Conservation (phyloP, 2,797 vertebrate genomes). For the Cryptoprocta ferox region DNA sequence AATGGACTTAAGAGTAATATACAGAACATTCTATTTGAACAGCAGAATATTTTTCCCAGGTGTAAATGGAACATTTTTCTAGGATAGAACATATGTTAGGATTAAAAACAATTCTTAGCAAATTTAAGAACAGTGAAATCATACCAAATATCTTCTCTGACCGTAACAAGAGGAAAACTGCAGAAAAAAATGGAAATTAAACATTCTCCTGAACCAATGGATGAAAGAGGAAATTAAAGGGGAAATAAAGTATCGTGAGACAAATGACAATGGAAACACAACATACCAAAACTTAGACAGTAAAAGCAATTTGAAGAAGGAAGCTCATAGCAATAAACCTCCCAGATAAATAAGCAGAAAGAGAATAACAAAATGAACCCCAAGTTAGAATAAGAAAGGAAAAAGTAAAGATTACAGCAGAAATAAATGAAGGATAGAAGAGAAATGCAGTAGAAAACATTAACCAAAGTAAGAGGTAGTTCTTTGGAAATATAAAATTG, state of each 20-base stretch:
- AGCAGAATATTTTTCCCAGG: background rate
- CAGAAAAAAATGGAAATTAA: background rate
- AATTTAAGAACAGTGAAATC: background rate
- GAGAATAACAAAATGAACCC: background rate
- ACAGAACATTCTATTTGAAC: background rate
- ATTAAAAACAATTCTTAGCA: background rate
- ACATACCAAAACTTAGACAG: background rate
- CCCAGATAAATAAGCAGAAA: background rate
- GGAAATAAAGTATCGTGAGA: background rate
- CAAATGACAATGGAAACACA: background rate
- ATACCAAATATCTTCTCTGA: background rate
- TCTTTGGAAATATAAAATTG: background rate
- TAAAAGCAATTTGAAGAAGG: background rate
- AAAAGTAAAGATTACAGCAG: background rate
- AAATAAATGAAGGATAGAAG: background rate
- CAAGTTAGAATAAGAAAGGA: background rate
- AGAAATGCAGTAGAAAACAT: background rate
- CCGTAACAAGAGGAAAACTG: background rate
- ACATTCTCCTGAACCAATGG: background rate
- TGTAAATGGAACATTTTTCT: background rate
- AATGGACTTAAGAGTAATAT: background rate
- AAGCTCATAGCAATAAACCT: background rate
- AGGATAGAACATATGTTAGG: background rate
- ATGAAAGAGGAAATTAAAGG: background rate
- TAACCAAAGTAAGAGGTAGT: background rate